Evolutionary conservation across 2,888 invertebrate genomes (phyloP).

Genomic region (Silvanus unidentatus): DNA sequence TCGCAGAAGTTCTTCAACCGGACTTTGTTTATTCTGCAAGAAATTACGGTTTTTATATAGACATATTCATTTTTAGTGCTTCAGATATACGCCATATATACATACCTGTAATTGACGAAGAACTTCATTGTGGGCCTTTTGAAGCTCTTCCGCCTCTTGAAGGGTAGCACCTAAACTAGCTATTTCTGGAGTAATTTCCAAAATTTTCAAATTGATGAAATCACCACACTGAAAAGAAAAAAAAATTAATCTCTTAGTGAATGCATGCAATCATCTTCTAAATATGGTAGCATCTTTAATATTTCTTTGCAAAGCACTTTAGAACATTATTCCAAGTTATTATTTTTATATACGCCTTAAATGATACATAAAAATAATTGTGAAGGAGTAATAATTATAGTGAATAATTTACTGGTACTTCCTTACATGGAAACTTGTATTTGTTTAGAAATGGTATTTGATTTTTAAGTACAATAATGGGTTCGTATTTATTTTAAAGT

Average conservation of each 20-base stretch:
- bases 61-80: neutral
- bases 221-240: slow-evolving; percentile 65
- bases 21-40: slow-evolving; percentile 69
- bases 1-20: slow-evolving; percentile 78
- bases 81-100: neutral
- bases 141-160: slow-evolving; percentile 68
- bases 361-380: too few species aligned
- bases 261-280: too few species aligned
- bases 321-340: too few species aligned
- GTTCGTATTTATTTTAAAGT: neutral
- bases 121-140: slow-evolving; percentile 76
- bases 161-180: slow-evolving; percentile 72
- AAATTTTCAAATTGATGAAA: slow-evolving; percentile 75
- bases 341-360: too few species aligned
- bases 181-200: slow-evolving; percentile 79
- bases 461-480: neutral
- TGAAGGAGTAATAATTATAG: too few species aligned
- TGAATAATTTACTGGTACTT: too few species aligned
- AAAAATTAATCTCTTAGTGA: slow-evolving; percentile 2
- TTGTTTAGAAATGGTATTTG: neutral
- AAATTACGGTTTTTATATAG: neutral
- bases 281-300: too few species aligned
- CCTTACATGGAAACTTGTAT: neutral
- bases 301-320: too few species aligned
- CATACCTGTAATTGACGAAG: slow-evolving; percentile 73